A percentile compares a stretch with the other conserved stretches of the same genome.
These are phyloP conservation scores for Triplophysa rosa DNA, from an alignment of 2,113 vertebrate genomes.

Conservation along the genomic window DNA sequence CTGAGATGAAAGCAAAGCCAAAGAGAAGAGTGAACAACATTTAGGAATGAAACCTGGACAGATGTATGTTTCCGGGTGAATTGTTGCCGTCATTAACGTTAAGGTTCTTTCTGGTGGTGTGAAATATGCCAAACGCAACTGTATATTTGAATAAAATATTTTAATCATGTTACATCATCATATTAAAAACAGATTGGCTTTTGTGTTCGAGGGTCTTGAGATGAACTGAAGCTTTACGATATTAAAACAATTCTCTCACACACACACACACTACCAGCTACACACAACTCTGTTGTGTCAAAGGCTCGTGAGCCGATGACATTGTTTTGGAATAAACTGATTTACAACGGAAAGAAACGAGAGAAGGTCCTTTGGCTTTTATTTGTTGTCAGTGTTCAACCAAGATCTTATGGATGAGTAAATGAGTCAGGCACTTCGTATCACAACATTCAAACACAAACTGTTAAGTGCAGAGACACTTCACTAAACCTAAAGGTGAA, in stretches of 20 bases:
- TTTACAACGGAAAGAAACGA: background rate
- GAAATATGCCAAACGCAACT: constrained; percentile 38
- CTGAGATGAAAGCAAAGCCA: background rate
- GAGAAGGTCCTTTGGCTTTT: background rate
- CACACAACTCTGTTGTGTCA: background rate
- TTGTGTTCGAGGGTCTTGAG: background rate
- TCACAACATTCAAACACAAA: background rate
- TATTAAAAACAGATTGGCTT: constrained; percentile 26
- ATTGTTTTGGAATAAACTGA: constrained; percentile 29
- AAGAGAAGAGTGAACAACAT: constrained; percentile 23
- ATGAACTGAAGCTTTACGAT: background rate
- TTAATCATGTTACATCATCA: constrained; percentile 37
- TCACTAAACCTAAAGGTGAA: background rate
- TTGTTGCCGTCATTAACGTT: background rate
- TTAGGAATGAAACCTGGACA: constrained; percentile 17
- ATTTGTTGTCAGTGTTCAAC: background rate
- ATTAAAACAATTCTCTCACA: background rate
- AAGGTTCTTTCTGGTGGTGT: constrained; percentile 2
- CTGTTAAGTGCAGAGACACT: too few species aligned
- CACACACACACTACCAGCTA: background rate
- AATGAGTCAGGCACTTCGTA: background rate
- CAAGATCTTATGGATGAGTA: background rate
- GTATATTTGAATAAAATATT: constrained; percentile 51
- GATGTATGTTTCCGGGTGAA: constrained; percentile 8
- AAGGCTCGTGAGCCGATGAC: background rate